phyloP scores from a whole-genome alignment of 2,797 vertebrate species.

The Phrynocephalus vlangalii region DNA sequence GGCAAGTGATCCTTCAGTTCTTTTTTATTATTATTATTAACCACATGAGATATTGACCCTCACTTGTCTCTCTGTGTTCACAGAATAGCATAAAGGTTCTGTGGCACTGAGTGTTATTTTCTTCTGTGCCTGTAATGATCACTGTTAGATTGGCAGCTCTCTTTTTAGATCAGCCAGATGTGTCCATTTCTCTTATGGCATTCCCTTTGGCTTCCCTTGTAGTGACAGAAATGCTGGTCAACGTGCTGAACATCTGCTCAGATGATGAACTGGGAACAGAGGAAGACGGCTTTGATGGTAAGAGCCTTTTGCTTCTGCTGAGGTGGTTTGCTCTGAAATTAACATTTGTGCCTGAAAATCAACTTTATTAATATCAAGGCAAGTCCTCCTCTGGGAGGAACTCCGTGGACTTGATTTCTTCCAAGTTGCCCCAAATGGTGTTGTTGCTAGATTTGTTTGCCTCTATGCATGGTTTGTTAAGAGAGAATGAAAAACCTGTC shows the following conservation, averaged over 20 bases:
- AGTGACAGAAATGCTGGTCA: constrained; percentile 99
- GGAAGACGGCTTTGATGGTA: constrained; percentile 97
- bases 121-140: constrained; percentile 2
- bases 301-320: constrained; percentile 67
- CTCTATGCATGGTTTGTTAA: constrained; percentile 55
- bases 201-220: constrained; percentile 55
- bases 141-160: not conserved
- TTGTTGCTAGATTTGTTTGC: constrained; percentile 48
- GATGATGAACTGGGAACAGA: constrained; percentile 97
- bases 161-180: not conserved
- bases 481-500: constrained; percentile 29
- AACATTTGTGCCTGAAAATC: constrained; percentile 35
- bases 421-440: constrained; percentile 42
- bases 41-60: not conserved
- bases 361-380: constrained; percentile 45
- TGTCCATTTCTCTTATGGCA: constrained; percentile 23
- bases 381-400: constrained; percentile 41
- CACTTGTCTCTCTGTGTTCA: constrained; percentile 19
- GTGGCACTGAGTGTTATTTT: rapidly evolving
- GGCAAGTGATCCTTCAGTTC: not conserved
- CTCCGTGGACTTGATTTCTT: constrained; percentile 44
- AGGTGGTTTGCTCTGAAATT: constrained; percentile 35
- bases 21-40: too few relatives aligned
- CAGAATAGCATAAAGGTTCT: not conserved
- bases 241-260: constrained; percentile 98